A percentile compares a stretch with the other conserved stretches of the same genome.
phyloP scores from a whole-genome alignment of 2,888 invertebrate genomes.

The Hoplodrina ambigua region DNA sequence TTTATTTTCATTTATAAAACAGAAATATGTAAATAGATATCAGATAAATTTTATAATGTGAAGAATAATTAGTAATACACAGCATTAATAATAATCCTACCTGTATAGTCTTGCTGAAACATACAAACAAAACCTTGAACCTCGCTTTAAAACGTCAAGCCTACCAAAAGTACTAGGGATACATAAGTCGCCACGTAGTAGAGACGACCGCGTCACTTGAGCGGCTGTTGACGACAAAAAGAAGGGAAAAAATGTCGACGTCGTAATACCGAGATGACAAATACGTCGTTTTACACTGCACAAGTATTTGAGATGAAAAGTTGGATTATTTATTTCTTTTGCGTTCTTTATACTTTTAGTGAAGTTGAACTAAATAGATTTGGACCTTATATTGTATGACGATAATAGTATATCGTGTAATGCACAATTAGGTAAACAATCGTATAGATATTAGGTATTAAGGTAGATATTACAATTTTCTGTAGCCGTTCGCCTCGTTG shows the following conservation, averaged over 20 bases:
- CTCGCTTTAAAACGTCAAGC: slow-evolving; percentile 28
- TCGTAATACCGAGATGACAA: slow-evolving; percentile 63
- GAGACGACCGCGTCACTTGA: slow-evolving; percentile 61
- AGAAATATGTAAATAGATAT: no score
- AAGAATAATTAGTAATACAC: background rate
- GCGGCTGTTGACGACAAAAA: slow-evolving; percentile 65
- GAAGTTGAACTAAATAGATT: slow-evolving; percentile 3
- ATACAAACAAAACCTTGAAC: slow-evolving; percentile 32
- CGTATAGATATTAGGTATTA: background rate
- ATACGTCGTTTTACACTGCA: slow-evolving; percentile 62
- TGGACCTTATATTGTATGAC: background rate
- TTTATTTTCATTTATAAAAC: no score
- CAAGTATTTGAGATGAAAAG: slow-evolving; percentile 57
- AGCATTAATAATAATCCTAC: background rate
- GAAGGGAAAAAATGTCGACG: slow-evolving; percentile 60
- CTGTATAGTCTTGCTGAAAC: background rate
- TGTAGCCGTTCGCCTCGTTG: background rate
- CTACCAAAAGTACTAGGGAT: slow-evolving; percentile 57
- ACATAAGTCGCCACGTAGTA: slow-evolving; percentile 61
- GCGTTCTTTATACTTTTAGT: background rate
- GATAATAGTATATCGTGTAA: background rate
- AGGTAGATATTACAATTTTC: background rate
- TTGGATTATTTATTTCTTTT: slow-evolving; percentile 21
- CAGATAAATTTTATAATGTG: no score
- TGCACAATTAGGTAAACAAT: background rate